A percentile compares a stretch with the other conserved stretches of the same genome.
phyloP scores from a whole-genome alignment of 2,888 invertebrate genomes.

The Orthosia incerta region DNA sequence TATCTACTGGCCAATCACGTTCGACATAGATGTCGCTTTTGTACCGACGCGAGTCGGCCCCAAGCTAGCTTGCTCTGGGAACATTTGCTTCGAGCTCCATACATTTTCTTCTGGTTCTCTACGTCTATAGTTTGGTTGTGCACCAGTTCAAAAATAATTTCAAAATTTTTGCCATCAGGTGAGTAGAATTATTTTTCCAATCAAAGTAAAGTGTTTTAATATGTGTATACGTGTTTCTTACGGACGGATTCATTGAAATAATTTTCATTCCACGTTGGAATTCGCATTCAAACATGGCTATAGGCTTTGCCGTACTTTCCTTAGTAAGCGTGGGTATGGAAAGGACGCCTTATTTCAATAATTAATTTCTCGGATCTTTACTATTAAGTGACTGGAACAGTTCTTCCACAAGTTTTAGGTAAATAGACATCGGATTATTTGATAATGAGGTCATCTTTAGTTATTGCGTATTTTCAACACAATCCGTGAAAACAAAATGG shows the following conservation, averaged over 20 bases:
- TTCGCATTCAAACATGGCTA: slow-evolving; percentile 91
- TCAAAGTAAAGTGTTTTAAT: slow-evolving; percentile 80
- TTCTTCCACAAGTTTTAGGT: slow-evolving; percentile 89
- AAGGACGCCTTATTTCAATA: slow-evolving; percentile 89
- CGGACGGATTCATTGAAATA: slow-evolving; percentile 78
- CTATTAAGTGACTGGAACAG: slow-evolving; percentile 84
- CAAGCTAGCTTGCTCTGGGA: slow-evolving; percentile 90
- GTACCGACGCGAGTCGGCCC: slow-evolving; percentile 88
- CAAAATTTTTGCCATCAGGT: slow-evolving; percentile 91
- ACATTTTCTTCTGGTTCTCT: slow-evolving; percentile 91
- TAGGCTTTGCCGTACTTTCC: slow-evolving; percentile 89
- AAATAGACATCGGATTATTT: slow-evolving; percentile 85
- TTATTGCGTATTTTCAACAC: slow-evolving; percentile 90
- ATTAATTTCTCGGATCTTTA: slow-evolving; percentile 90
- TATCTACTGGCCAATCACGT: slow-evolving; percentile 81
- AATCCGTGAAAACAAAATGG: slow-evolving; percentile 91
- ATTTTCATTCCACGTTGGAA: slow-evolving; percentile 89
- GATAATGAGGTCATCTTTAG: slow-evolving; percentile 85
- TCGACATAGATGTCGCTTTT: slow-evolving; percentile 86
- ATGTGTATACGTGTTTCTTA: slow-evolving; percentile 79
- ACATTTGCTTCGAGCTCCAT: slow-evolving; percentile 90
- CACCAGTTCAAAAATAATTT: slow-evolving; percentile 90
- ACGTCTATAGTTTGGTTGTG: slow-evolving; percentile 91
- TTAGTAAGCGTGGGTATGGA: slow-evolving; percentile 90
- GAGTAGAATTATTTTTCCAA: slow-evolving; percentile 86